These are phyloP conservation scores for Abrostola triplasia DNA, from an alignment of 2,888 invertebrate genomes.

Conservation along the genomic window DNA sequence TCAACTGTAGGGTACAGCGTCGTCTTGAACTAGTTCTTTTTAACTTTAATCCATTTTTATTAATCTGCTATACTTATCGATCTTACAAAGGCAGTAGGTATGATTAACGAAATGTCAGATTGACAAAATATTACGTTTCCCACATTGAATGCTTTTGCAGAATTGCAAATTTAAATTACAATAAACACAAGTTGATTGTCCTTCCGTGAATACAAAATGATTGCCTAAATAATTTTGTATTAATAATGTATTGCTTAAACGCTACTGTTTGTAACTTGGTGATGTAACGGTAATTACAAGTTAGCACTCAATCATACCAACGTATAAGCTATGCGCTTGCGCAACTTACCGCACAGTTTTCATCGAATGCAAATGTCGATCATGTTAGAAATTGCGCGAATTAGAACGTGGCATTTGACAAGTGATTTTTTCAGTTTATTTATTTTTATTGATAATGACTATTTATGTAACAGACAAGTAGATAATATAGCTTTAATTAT, in stretches of 20 bases:
- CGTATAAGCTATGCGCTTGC: conserved; percentile 26
- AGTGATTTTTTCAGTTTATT: conserved; percentile 12
- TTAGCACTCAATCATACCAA: conserved; percentile 33
- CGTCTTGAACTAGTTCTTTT: not conserved
- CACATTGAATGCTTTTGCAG: no score
- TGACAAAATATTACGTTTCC: no score
- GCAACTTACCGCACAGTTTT: conserved; percentile 24
- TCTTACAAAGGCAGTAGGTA: no score
- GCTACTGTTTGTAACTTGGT: conserved; percentile 25
- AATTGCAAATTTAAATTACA: not conserved
- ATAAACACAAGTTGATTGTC: not conserved
- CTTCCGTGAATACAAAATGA: not conserved
- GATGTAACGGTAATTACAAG: conserved; percentile 40
- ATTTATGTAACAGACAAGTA: no score
- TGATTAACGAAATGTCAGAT: no score
- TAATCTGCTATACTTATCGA: no score
- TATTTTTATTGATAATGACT: not conserved
- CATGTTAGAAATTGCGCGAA: conserved; percentile 19
- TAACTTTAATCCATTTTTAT: no score
- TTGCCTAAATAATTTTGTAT: not conserved
- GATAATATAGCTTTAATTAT: no score
- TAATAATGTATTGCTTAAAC: not conserved
- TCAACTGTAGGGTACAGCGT: conserved; percentile 2
- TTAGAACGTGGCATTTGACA: conserved; percentile 22
- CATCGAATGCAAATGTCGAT: conserved; percentile 21